Evolutionary conservation across 2,113 vertebrate species (phyloP), one percentile per base, ranked within the genome.

Genomic region (Rattus rattus): DNA sequence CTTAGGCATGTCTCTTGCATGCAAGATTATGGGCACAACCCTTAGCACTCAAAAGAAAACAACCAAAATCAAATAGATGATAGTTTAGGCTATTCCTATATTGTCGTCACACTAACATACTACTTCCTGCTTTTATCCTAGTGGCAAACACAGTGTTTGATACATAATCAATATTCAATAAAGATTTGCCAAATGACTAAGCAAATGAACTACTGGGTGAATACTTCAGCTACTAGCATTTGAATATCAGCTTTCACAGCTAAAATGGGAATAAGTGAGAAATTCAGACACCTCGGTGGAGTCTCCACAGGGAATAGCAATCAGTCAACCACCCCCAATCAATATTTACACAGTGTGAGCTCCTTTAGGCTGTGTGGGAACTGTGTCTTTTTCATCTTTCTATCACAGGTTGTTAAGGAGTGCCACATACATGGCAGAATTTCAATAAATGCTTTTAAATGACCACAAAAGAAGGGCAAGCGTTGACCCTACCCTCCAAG

Each of bases 291-390:
- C 63, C 67, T 73, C 1, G 0, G 10, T 20, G 73, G 91, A 39
- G 69, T 88, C 91, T 95, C 88, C 3, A 4, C 33, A 43, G 91
- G 80, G 88, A 94, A 94, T 0, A 80, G 54, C 94, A 75, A 87
- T 90, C 76, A 73, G 54, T 90, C 88, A 93, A 30, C 63, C 56
- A 70, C 28, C 85, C 54, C 19, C 22, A 70, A 90, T 96, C 94
- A 95, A 84, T 95, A 94, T 96, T 94, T 88, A 79, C 91, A 84
- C 94, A 94, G 85, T 80, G 56, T 72, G 69, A 95, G 28, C 54
- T 69, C 43, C 61, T 81, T 61, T 14, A 47, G 79, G 7, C 36
- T 22, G 70, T 2, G 79, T 20, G 16, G 63, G 22, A 67, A 24
- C 36, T 67, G 69, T 14, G 16, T 79, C 69, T 90, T 80, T 97